Evolutionary conservation across 92 coral and sea anemone genomes (phyloP).

Genomic region (Blastomussa wellsi): DNA sequence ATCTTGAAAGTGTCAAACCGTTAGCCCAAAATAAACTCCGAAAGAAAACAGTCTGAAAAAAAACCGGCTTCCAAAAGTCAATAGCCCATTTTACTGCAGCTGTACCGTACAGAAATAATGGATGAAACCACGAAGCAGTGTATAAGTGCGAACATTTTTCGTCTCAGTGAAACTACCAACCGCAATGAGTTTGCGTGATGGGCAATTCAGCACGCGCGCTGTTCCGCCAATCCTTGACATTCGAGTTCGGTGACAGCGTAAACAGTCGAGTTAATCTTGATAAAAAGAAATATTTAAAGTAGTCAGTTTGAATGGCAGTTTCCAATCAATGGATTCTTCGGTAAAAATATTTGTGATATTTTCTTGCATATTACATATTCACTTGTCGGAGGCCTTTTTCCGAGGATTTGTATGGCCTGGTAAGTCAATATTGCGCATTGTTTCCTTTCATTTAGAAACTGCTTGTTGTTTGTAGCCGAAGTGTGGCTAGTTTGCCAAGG

Average conservation of each 20-base stretch:
- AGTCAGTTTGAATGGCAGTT: conserved; percentile 19
- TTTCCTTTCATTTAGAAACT: background rate
- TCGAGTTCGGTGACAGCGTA: conserved; percentile 15
- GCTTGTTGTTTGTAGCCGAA: background rate
- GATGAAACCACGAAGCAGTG: background rate
- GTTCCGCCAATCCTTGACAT: conserved; percentile 3
- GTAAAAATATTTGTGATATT: background rate
- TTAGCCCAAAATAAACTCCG: background rate
- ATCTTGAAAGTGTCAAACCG: conserved; percentile 9
- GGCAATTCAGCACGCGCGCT: background rate
- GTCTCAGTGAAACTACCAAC: background rate
- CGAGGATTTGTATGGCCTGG: background rate
- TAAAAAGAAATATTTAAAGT: conserved; percentile 10
- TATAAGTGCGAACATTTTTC: background rate
- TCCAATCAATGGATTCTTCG: conserved; percentile 8
- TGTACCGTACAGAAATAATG: background rate
- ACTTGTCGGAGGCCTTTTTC: background rate
- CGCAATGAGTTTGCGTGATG: conserved; percentile 12
- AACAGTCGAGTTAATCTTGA: conserved; percentile 21
- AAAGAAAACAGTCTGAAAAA: background rate
- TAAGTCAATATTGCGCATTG: background rate
- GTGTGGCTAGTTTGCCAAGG: background rate
- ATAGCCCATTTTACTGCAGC: background rate
- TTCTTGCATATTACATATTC: background rate
- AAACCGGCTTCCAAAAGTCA: background rate